A percentile compares a stretch with the other conserved stretches of the same genome.
Conservation (phyloP, 1,140 invertebrate species). For the Brachionus paranguensis region DNA sequence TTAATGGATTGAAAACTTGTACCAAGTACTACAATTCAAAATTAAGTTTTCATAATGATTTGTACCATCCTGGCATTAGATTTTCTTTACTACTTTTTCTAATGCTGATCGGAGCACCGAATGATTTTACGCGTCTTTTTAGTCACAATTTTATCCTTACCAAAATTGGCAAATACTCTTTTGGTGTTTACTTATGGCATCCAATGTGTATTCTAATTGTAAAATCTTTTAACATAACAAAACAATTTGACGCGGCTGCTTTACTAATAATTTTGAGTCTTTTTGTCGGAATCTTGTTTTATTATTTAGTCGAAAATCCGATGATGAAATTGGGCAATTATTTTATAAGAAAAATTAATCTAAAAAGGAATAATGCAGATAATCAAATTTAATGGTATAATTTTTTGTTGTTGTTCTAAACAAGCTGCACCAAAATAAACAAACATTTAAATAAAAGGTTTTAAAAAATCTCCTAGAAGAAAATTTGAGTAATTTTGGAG, state of each 20-base stretch:
- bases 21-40: not conserved
- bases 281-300: not conserved
- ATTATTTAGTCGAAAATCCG: conserved; percentile 22
- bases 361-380: not conserved
- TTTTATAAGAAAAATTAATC: conserved; percentile 20
- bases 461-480: too few relatives aligned
- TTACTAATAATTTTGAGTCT: not conserved
- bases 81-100: not conserved
- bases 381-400: too few relatives aligned
- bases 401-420: too few relatives aligned
- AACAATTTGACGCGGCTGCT: not conserved
- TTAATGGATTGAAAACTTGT: not conserved
- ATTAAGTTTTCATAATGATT: not conserved
- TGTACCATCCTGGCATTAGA: not conserved
- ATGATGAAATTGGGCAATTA: conserved; percentile 2
- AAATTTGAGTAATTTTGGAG: too few relatives aligned
- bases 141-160: not conserved
- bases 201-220: not conserved
- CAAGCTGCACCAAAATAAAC: too few relatives aligned
- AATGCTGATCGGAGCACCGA: not conserved
- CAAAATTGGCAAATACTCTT: conserved; percentile 11
- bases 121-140: not conserved
- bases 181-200: conserved; percentile 10
- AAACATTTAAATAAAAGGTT: too few relatives aligned
- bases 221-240: not conserved